Conservation (phyloP, 64 coral and sea anemone genomes). For the Trachythela sp. region DNA sequence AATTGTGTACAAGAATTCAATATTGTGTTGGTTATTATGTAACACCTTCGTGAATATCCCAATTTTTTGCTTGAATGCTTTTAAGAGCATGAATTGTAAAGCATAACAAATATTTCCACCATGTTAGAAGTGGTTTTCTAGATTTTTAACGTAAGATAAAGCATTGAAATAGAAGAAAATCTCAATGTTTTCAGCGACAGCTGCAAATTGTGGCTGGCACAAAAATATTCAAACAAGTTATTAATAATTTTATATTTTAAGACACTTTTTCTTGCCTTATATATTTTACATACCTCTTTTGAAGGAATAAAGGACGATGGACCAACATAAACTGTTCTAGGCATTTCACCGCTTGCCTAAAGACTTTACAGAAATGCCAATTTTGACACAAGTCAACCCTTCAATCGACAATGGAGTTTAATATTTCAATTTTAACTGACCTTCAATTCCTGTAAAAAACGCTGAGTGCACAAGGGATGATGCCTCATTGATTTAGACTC, state of each 20-base stretch:
- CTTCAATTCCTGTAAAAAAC: slow-evolving; percentile 71
- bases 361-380: not conserved
- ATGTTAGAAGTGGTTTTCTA: not conserved
- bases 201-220: not conserved
- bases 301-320: slow-evolving; percentile 85
- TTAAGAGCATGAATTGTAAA: not conserved
- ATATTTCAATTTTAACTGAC: slow-evolving; percentile 29
- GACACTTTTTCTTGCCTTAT: not conserved
- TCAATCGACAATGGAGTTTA: not conserved
- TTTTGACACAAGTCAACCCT: not conserved
- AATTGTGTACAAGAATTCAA: not conserved
- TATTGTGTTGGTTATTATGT: not conserved
- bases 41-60: not conserved
- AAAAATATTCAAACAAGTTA: not conserved
- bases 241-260: not conserved
- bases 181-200: not conserved
- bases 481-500: slow-evolving; percentile 55
- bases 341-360: slow-evolving; percentile 66
- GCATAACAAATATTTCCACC: not conserved
- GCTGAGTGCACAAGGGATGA: too few species aligned
- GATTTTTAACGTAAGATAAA: too few species aligned
- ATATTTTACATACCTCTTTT: slow-evolving; percentile 62
- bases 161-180: too few species aligned
- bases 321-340: slow-evolving; percentile 63
- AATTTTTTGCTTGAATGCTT: not conserved